Base-by-base conservation (phyloP, 2,888 invertebrate species). In the Beris morrisii region DNA sequence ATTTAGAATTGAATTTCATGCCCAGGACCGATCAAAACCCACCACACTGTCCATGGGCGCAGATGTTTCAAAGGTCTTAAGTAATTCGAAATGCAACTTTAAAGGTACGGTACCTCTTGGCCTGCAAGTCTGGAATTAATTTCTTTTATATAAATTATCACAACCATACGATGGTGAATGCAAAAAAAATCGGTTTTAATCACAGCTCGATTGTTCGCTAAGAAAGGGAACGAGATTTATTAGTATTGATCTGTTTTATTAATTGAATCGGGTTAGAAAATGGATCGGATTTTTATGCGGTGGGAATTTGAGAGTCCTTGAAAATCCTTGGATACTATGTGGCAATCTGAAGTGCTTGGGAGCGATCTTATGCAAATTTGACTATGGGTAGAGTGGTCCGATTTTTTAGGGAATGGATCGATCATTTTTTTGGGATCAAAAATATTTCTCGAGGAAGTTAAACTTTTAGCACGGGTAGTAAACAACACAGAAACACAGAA, bases 171-270 rank as follows among this genome's bases (percentile, higher is more conserved):
- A 32, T 11, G 38, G 32, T 9, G 7, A 15, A 52, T 5, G 50
- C 9, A 56, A 43, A 43, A 38, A 50, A 13, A 50, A 61, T 61
- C 61, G 22, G 61, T 32, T 61, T 61, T 61, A 61, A 61, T 61
- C 61, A 61, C 61, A 61, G 38, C 22, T 38, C 61, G 61, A 61
- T 61, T 61, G 61, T 61, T 38, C 15, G 38, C 15, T 12, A 58
- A 52, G 61, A 61, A 61, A 61, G 50, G 61, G 61, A 61, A 50
- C 38, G 61, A 61, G 61, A 61, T 61, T 61, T 61, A 61, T 61
- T 61, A 61, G 50, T 61, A 61, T 61, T 61, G 61, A 61, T 61
- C 61, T 43, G 61, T 61, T 61, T 38, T 61, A 61, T 61, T 61
- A 61, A 61, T 61, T 61, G 61, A 50, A 61, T 50, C 38, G 32